Conservation (phyloP, 2,113 vertebrate species). For the Donacobius atricapilla region DNA sequence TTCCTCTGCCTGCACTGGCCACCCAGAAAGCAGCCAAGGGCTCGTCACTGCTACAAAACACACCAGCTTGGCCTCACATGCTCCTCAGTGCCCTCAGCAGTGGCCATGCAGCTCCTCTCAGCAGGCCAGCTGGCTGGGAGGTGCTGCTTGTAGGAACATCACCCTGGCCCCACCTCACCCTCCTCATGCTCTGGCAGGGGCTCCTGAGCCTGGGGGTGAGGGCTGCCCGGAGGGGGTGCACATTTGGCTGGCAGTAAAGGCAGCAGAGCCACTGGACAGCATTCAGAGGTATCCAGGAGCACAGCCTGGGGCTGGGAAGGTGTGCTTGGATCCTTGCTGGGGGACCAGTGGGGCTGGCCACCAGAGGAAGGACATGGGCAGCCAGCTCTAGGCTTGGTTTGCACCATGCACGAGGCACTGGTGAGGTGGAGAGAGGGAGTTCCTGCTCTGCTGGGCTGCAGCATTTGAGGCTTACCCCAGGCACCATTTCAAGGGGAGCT, state of each 20-base stretch:
- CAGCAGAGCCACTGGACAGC: neutral
- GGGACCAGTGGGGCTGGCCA: neutral
- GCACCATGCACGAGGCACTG: accelerated
- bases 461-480: neutral
- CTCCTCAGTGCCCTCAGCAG: neutral
- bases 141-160: neutral
- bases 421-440: accelerated
- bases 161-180: neutral
- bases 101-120: neutral
- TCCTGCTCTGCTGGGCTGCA: neutral
- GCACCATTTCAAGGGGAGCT: neutral
- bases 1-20: neutral
- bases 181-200: neutral
- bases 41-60: neutral
- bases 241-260: neutral
- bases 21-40: neutral
- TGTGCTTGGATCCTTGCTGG: accelerated
- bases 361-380: neutral
- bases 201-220: neutral
- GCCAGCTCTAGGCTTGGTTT: neutral
- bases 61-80: neutral
- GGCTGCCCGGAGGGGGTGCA: accelerated
- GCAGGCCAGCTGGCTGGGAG: neutral
- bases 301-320: neutral
- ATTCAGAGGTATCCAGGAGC: accelerated